Percentiles rank a stretch among this genome's conserved stretches.
These are phyloP conservation scores for Mystacides longicornis DNA, from an alignment of 2,888 invertebrate genomes.

Conservation along the genomic window DNA sequence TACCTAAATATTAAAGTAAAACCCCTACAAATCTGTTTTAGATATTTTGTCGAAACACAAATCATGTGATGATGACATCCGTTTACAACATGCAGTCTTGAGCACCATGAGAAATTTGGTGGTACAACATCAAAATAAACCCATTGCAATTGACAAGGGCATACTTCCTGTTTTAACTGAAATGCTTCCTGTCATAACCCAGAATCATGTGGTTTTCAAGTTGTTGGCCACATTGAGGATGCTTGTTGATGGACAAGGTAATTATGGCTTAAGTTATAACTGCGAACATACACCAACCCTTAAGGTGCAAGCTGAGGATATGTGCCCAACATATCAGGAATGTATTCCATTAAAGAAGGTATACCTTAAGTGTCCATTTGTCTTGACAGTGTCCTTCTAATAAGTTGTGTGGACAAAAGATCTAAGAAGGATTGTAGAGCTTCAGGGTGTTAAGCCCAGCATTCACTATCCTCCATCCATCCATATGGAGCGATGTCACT, in stretches of 20 bases:
- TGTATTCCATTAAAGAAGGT: no score
- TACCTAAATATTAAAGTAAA: no score
- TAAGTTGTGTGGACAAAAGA: no score
- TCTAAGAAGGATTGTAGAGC: no score
- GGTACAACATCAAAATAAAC: slow-evolving; percentile 69
- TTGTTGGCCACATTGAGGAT: slow-evolving; percentile 78
- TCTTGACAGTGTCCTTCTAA: no score
- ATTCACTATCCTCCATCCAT: no score
- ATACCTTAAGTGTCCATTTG: no score
- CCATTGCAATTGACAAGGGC: slow-evolving; percentile 61
- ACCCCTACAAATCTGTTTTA: slow-evolving; percentile 26
- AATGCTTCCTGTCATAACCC: slow-evolving; percentile 59
- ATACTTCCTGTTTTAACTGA: slow-evolving; percentile 51
- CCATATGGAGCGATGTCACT: no score
- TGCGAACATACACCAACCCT: not conserved
- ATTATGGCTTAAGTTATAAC: not conserved
- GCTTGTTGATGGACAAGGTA: slow-evolving; percentile 78
- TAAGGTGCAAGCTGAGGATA: no score
- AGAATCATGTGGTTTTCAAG: slow-evolving; percentile 79
- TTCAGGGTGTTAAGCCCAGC: no score
- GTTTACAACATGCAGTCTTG: slow-evolving; percentile 64
- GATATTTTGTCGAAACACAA: slow-evolving; percentile 49
- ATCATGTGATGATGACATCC: slow-evolving; percentile 53
- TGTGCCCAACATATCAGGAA: no score
- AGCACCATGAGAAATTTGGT: slow-evolving; percentile 73